Evolutionary conservation across 2,888 invertebrate species (phyloP), one percentile per base, ranked within the genome.

Genomic region (Cordilura impudica): DNA sequence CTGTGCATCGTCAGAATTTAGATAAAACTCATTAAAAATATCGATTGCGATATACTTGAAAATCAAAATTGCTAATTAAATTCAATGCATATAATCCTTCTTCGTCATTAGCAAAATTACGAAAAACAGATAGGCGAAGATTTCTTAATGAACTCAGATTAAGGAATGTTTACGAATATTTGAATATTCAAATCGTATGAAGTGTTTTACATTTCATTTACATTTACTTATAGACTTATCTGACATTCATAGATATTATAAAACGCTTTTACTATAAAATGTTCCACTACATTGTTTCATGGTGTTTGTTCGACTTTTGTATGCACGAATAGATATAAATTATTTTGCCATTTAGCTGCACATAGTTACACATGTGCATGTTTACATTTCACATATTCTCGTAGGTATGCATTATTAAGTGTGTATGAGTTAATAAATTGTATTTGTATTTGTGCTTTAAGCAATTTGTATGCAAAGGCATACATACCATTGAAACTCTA

Each of bases 401-500:
- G n/a, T n/a, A 29, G 14, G 14, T 56, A 21, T 14, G 18, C 19
- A 21, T 56, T 60, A 45, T 49, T 56, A 29, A 31, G 51, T 72
- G 49, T 54, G 31, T 72, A 56, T 73, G 63, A 69, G 63, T 81
- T 79, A 80, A 81, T 77, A 77, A 79, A 80, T 81, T 81, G 73
- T 76, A 71, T 78, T 73, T 73, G 81, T 70, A 67, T 79, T 72
- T 76, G 78, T 51, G 66, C 76, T 71, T 35, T 53, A 66, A 53
- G 76, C 76, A 60, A 76, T 71, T 70, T 53, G 14, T 14, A 39
- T 35, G 31, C 16, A 14, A 16, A 35, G 31, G 12, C 21, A 39
- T 56, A 18, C 31, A 56, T 39, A 14, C 26, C 26, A 51, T 35
- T 29, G n/a, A 31, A 60, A n/a, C n/a, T 29, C 16, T 35, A 61